Conservation (phyloP, 37 sponge, comb jelly and placozoan genomes). For the Oopsacas minuta region DNA sequence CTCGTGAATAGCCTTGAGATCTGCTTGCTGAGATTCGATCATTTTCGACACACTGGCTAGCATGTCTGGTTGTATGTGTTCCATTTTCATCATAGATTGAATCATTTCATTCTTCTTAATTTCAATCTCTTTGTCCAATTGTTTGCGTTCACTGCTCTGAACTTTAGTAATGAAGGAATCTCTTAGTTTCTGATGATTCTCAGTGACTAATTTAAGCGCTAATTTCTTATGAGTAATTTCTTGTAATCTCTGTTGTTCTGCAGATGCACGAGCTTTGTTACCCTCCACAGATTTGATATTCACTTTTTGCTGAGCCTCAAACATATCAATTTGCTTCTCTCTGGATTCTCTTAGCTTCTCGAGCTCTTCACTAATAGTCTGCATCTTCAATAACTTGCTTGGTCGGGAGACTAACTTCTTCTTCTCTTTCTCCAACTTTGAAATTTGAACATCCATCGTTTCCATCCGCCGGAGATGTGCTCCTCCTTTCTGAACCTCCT, state of each 20-base stretch:
- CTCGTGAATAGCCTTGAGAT: neutral
- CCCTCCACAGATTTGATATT: neutral
- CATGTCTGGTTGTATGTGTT: neutral
- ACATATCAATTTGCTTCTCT: neutral
- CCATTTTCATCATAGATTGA: neutral
- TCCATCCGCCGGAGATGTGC: neutral
- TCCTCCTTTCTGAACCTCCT: neutral
- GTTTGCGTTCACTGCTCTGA: neutral
- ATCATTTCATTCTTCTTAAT: neutral
- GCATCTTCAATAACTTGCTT: neutral
- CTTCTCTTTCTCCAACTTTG: neutral
- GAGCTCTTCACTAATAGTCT: neutral
- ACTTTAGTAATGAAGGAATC: neutral
- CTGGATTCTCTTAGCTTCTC: neutral
- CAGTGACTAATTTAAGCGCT: neutral
- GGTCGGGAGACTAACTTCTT: neutral
- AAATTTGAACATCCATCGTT: neutral
- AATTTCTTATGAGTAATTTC: neutral
- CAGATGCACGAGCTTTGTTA: neutral
- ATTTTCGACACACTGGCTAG: neutral
- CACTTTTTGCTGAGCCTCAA: neutral
- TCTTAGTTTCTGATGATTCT: neutral
- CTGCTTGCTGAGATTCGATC: neutral
- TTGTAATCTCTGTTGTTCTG: neutral
- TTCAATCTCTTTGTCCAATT: neutral